These are phyloP conservation scores for Callinectes sapidus DNA, from an alignment of 2,888 invertebrate genomes.

Conservation along the genomic window DNA sequence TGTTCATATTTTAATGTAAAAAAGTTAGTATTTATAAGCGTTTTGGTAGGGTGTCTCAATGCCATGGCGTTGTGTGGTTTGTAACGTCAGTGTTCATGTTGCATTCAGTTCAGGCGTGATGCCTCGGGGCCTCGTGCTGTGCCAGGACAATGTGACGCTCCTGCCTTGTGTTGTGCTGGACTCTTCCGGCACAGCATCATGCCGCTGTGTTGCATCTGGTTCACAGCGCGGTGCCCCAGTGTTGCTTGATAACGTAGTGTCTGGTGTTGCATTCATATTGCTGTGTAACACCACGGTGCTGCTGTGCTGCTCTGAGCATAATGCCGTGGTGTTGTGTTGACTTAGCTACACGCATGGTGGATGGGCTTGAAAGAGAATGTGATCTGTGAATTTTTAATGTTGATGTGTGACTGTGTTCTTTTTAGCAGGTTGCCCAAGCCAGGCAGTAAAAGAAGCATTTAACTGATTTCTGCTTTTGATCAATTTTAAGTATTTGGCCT, in stretches of 20 bases:
- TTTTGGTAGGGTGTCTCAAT: not conserved
- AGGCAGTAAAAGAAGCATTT: conserved; percentile 37
- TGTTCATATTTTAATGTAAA: conserved; percentile 44
- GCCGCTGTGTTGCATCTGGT: not conserved
- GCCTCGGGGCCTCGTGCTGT: not conserved
- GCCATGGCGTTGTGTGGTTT: not conserved
- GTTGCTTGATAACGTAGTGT: not conserved
- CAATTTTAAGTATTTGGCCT: not conserved
- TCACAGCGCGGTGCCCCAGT: not conserved
- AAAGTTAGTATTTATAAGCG: conserved; percentile 53
- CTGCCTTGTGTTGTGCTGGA: not conserved
- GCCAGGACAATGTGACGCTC: not conserved
- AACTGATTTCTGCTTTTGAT: conserved; percentile 25
- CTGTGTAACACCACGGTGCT: not conserved
- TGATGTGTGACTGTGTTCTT: conserved; percentile 20
- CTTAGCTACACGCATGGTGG: conserved; percentile 27
- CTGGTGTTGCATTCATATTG: conserved; percentile 27
- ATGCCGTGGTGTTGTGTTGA: conserved; percentile 7
- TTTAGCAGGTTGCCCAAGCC: not conserved
- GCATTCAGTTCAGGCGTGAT: not conserved
- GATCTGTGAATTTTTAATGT: conserved; percentile 11
- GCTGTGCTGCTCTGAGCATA: not conserved
- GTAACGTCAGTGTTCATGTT: not conserved
- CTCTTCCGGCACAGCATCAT: not conserved
- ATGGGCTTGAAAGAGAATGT: conserved; percentile 36